Evolutionary conservation across 2,888 invertebrate species (phyloP).

Genomic region (Urechis unicinctus): DNA sequence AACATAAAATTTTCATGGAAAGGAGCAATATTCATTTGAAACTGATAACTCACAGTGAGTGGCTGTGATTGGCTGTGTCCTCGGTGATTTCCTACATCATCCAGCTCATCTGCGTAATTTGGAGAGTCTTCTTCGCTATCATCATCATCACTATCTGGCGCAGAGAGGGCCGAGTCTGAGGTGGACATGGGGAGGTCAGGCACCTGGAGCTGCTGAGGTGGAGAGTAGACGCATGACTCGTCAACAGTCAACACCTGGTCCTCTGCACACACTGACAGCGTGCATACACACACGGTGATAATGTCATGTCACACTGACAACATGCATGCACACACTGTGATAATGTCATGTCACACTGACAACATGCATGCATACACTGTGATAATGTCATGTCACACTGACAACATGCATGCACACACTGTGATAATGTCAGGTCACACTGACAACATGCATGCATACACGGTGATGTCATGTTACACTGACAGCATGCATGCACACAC

Average conservation of each 20-base stretch:
- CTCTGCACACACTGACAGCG: constrained; percentile 1
- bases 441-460: background rate
- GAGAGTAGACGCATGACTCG: constrained; percentile 66
- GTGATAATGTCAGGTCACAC: background rate
- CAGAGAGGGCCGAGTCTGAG: constrained; percentile 47
- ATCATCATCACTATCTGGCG: constrained; percentile 33
- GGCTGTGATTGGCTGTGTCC: no score
- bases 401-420: background rate
- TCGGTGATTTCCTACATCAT: no score
- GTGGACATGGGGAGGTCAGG: constrained; percentile 57
- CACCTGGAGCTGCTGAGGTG: constrained; percentile 81
- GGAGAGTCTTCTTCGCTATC: no score
- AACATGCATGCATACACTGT: background rate
- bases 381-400: background rate
- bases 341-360: background rate
- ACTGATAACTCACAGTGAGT: no score
- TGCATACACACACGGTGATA: background rate
- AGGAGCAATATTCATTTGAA: no score
- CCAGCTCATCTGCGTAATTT: no score
- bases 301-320: no score
- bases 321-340: no score
- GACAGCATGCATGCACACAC: background rate
- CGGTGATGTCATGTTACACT: background rate
- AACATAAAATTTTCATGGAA: no score
- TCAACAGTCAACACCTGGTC: constrained; percentile 45